Conservation (phyloP, 2,888 invertebrate species). For the Conistra vaccinii region DNA sequence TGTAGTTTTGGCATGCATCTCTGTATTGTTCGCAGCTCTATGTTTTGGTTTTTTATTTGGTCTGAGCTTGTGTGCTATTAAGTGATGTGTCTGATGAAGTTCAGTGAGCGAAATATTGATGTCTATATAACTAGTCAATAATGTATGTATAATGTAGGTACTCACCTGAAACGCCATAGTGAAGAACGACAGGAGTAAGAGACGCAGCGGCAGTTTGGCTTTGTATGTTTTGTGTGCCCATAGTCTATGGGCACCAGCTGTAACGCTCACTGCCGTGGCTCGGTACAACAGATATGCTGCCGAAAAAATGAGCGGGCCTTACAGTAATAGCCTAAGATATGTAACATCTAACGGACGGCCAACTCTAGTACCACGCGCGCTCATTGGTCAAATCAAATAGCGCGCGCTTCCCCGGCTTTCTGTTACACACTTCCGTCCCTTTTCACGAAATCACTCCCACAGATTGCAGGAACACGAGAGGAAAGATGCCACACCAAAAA, state of each 20-base stretch:
- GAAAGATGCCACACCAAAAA: neutral
- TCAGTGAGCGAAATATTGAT: neutral
- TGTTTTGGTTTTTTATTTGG: no score
- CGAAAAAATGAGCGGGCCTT: neutral
- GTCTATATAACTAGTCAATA: no score
- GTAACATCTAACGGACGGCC: no score
- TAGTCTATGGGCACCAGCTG: neutral
- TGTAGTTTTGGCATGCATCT: no score
- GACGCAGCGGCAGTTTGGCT: neutral
- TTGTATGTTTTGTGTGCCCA: neutral
- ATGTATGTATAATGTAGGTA: neutral
- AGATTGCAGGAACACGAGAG: no score
- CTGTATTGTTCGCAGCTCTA: no score
- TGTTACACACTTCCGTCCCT: no score
- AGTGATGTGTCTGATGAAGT: neutral
- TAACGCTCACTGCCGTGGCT: neutral
- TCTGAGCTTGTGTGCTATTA: neutral
- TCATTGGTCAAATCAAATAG: no score
- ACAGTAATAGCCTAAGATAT: no score
- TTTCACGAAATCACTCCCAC: no score
- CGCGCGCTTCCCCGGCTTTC: no score
- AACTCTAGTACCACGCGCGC: no score
- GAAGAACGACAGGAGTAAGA: neutral
- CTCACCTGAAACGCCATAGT: conserved; percentile 1
- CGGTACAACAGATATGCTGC: neutral